A percentile compares a stretch with the other conserved stretches of the same genome.
phyloP scores from a whole-genome alignment of 2,888 invertebrate genomes.

The Pyrrhosoma nymphula region DNA sequence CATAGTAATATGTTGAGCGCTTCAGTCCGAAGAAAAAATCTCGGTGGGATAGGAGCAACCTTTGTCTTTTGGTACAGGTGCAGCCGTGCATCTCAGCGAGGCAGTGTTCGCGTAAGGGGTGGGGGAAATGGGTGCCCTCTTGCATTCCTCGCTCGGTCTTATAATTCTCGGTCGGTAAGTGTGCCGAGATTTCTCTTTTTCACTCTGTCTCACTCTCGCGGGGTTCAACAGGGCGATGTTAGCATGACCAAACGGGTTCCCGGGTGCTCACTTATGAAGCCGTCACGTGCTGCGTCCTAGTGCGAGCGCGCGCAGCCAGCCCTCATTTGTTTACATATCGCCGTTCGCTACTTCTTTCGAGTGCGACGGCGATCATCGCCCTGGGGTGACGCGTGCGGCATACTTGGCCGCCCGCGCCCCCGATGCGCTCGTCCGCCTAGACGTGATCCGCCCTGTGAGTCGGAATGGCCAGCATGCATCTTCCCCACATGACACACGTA shows the following conservation, averaged over 20 bases:
- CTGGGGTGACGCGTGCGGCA: neutral
- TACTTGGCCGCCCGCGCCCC: neutral
- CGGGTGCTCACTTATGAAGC: neutral
- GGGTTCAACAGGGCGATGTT: neutral
- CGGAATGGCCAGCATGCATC: neutral
- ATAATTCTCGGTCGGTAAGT: neutral
- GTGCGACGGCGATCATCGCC: neutral
- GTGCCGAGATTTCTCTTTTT: conserved; percentile 12
- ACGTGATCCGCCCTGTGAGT: neutral
- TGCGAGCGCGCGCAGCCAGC: too few relatives aligned
- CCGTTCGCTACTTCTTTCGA: neutral
- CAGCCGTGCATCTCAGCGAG: neutral
- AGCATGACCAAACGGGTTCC: conserved; percentile 18
- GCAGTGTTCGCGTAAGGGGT: neutral
- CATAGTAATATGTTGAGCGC: neutral
- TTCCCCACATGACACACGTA: neutral
- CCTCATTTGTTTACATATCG: conserved; percentile 10
- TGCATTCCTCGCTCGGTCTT: neutral
- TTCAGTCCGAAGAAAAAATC: neutral
- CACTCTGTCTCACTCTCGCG: neutral
- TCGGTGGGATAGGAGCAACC: too few relatives aligned
- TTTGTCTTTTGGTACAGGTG: neutral
- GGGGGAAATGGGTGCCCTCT: neutral
- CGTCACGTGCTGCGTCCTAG: neutral
- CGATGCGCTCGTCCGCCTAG: neutral